Conservation (phyloP, 2,113 vertebrate species). For the Eclectus roratus region DNA sequence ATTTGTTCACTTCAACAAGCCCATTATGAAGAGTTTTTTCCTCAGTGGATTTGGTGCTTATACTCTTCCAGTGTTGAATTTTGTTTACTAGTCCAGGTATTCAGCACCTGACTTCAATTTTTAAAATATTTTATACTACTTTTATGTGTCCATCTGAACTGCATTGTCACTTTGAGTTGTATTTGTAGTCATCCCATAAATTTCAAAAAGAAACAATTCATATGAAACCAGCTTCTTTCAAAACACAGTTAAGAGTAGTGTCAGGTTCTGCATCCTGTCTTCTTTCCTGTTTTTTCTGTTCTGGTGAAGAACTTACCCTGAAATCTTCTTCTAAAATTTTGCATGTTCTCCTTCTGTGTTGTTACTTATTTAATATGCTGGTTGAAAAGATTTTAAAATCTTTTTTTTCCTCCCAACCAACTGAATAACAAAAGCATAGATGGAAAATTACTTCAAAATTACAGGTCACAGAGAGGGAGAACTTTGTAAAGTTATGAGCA, state of each 20-base stretch:
- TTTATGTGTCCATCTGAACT: background rate
- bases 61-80: background rate
- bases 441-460: background rate
- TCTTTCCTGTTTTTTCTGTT: background rate
- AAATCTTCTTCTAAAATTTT: background rate
- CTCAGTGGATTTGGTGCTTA: background rate
- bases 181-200: background rate
- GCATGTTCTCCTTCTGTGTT: background rate
- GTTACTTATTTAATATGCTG: background rate
- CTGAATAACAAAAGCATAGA: background rate
- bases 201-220: background rate
- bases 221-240: background rate
- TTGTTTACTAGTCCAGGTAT: background rate
- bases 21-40: background rate
- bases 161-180: background rate
- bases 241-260: background rate
- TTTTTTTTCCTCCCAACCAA: background rate
- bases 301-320: background rate
- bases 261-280: background rate
- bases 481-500: background rate
- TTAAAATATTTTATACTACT: background rate
- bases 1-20: background rate
- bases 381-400: background rate
- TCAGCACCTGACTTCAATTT: background rate
- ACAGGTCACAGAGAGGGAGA: rapidly evolving